Evolutionary conservation across 1,140 invertebrate genomes (phyloP), one percentile per base, ranked within the genome.

Genomic region (Aphaenogaster floridana): DNA sequence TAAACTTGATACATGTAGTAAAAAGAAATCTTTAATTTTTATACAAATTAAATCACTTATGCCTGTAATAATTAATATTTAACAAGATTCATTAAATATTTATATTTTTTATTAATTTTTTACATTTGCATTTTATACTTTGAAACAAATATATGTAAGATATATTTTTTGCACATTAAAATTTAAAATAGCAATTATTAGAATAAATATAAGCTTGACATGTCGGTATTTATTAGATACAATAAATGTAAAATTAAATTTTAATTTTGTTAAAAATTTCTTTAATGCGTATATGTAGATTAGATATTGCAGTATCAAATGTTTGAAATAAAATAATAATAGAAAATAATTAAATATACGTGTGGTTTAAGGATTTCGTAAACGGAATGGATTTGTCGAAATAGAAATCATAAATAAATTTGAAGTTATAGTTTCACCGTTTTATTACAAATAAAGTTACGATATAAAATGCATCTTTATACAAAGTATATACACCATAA

Each of bases 391-490:
- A 15, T 34, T 50, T 71, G 45, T 17, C 45, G 3, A 17, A 52
- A 13, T 11, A 5, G 13, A 52, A 36, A 39, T n/a, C 1, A 39
- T 4, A 39, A 17, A 13, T 34, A 57, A 61, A 77, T 11, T 28
- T 77, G 21, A 63, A 34, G 34, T 17, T 11, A 78, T 42, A 11
- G 9, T 52, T 4, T 57, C 11, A 59, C 3, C 3, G 5, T 6
- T 36, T 36, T 54, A 74, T 45, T 34, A 59, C 1, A 59, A 77
- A 45, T 59, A 77, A 59, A 59, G 17, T 42, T 0, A 13, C 4
- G 11, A 77, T 78, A 42, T 50, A 45, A 63, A 42, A 78, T 78
- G 8, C 9, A 78, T 45, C 61, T 77, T 45, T 61, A 61, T 45
- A n/a, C 15, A 61, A 78, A 5, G 9, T n/a, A 21, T 78, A 64